Evolutionary conservation across 2,888 invertebrate genomes (phyloP), one percentile per base, ranked within the genome.

Genomic region (Cosmia trapezina): DNA sequence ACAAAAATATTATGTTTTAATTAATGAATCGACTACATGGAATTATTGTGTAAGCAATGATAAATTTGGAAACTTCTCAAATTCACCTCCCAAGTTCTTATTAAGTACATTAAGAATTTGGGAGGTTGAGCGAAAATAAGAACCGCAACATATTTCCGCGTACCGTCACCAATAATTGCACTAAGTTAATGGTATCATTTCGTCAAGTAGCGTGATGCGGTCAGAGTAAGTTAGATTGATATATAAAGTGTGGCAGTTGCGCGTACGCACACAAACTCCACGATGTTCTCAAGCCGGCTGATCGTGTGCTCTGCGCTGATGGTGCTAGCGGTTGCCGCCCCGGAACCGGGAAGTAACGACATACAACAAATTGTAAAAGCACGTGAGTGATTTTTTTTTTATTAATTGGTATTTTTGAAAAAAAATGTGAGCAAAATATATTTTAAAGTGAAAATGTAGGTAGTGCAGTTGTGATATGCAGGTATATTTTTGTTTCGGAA

Each of bases 231-330:
- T 84, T 69, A 81, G 86, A 78, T 76, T 83, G 71, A 86, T 75
- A 75, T 89, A 91, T 90, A 91, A 87, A 89, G 84, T 80, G 84
- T 62, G 73, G 68, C 79, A 82, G 74, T 75, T 74, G 83, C 76
- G 84, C 64, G 61, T 51, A 73, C 65, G 69, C 80, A 73, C 63
- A 74, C 66, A 79, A 87, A 84, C 84, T 80, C 70, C 78, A 86
- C 88, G 81, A 91, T 89, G 89, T 85, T 78, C 86, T 77, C 85
- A 75, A 83, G 73, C 81, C 82, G 83, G 85, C 68, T 87, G 89
- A 86, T 87, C 87, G 87, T 88, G 87, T 71, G 87, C 81, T 88
- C 87, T 80, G 77, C 88, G 64, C 83, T 86, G 54, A 90, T 88
- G 84, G 81, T 90, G 41, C 73, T 83, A 70, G 89, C 84, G 61